Evolutionary conservation across 1,140 invertebrate species (phyloP).

Genomic region (Ericerus pela): DNA sequence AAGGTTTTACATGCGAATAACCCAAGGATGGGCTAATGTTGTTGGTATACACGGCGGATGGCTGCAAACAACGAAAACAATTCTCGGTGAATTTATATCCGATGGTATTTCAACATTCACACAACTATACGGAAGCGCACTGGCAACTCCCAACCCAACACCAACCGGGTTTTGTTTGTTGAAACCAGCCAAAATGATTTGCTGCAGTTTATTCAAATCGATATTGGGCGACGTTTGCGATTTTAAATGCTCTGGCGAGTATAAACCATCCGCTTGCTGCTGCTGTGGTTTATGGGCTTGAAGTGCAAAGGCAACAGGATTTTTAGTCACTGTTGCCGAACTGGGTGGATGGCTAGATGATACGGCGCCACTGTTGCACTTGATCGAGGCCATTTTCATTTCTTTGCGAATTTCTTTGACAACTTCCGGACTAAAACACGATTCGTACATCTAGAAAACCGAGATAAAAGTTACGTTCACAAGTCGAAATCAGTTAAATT

Average conservation of each 20-base stretch:
- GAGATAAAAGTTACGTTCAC: background rate
- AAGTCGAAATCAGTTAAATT: background rate
- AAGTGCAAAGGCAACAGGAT: too few species aligned
- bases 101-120: too few species aligned
- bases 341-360: constrained; percentile 25
- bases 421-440: constrained; percentile 45
- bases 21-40: background rate
- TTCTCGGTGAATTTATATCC: too few species aligned
- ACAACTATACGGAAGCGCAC: too few species aligned
- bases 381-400: constrained; percentile 44
- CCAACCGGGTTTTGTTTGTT: too few species aligned
- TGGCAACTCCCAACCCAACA: too few species aligned
- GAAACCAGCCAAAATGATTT: constrained; percentile 33
- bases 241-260: constrained; percentile 22
- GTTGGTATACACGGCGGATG: background rate
- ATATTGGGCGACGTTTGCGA: constrained; percentile 25
- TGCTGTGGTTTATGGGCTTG: constrained; percentile 28
- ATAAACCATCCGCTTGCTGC: constrained; percentile 21
- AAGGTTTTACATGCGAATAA: background rate
- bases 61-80: background rate
- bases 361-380: constrained; percentile 37
- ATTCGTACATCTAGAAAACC: constrained; percentile 42
- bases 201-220: constrained; percentile 35
- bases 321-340: too few species aligned
- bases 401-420: constrained; percentile 47